Percentiles rank a stretch among this genome's conserved stretches.
phyloP scores from a whole-genome alignment of 2,888 invertebrate genomes.

The Atrina japonica region DNA sequence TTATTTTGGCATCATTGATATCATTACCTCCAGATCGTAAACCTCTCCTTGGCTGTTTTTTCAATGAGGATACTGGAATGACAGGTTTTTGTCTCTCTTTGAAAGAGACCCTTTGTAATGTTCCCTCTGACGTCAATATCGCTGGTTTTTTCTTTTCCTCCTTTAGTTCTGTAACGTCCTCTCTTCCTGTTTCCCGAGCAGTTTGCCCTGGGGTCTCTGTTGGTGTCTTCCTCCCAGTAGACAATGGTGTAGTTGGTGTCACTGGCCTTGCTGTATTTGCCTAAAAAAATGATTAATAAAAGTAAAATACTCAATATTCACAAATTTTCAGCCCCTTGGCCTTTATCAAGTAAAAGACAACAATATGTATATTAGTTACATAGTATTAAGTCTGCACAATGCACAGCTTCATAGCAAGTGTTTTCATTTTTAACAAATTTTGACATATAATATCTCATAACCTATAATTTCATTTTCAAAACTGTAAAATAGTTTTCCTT shows the following conservation, averaged over 20 bases:
- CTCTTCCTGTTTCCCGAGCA: background rate
- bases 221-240: slow-evolving; percentile 31
- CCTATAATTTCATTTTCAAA: no score
- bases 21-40: slow-evolving; percentile 39
- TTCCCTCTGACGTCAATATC: slow-evolving; percentile 71
- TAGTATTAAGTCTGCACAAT: no score
- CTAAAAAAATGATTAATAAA: slow-evolving; percentile 35
- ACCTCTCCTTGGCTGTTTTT: slow-evolving; percentile 31
- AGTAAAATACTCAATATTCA: no score
- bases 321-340: no score
- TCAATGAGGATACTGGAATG: slow-evolving; percentile 47
- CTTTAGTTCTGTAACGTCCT: slow-evolving; percentile 21
- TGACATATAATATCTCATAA: no score
- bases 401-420: no score
- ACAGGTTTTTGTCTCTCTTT: slow-evolving; percentile 63
- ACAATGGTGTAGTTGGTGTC: slow-evolving; percentile 46
- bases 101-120: slow-evolving; percentile 59
- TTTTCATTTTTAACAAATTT: no score
- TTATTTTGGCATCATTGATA: no score
- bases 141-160: slow-evolving; percentile 70
- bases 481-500: no score
- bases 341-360: no score
- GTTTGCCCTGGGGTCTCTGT: background rate
- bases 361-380: no score
- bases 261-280: slow-evolving; percentile 49